These are phyloP conservation scores for Heliothis peltigera DNA, from an alignment of 2,888 invertebrate genomes.

Conservation along the genomic window DNA sequence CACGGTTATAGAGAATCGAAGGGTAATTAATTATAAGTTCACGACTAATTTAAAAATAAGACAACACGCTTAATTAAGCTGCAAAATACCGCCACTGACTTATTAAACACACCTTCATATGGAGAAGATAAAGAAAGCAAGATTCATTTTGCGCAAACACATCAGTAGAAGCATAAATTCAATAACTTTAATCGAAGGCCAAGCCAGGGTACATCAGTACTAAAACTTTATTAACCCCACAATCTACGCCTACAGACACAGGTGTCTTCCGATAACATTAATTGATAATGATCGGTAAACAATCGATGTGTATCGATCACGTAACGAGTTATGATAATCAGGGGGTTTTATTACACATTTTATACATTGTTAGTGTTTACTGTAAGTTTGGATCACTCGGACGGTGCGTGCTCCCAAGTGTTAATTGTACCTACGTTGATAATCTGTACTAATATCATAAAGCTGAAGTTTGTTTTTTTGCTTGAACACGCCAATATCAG, in stretches of 20 bases:
- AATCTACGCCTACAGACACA: constrained; percentile 6
- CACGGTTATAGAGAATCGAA: too few relatives aligned
- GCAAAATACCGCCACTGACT: too few relatives aligned
- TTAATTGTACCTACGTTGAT: constrained; percentile 36
- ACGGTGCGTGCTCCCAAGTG: constrained; percentile 33
- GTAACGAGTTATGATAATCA: constrained; percentile 41
- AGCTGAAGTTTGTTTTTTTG: too few relatives aligned
- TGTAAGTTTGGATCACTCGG: constrained; percentile 16
- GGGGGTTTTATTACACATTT: too few relatives aligned
- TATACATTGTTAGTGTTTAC: constrained; percentile 48
- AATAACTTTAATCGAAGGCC: not conserved
- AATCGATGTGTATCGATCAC: constrained; percentile 33
- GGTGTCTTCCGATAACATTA: constrained; percentile 29
- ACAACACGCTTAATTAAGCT: too few relatives aligned
- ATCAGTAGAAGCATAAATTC: too few relatives aligned
- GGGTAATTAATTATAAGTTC: too few relatives aligned
- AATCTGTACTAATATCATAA: constrained; percentile 30
- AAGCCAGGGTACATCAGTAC: not conserved
- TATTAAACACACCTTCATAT: too few relatives aligned
- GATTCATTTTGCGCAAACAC: too few relatives aligned
- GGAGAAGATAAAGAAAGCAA: too few relatives aligned
- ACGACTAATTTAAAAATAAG: too few relatives aligned
- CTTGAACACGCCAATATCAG: constrained; percentile 15
- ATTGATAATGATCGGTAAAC: constrained; percentile 49
- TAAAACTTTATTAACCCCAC: constrained; percentile 4